Evolutionary conservation across 2,113 vertebrate species (phyloP), one percentile per base, ranked within the genome.

Genomic region (Heteronetta atricapilla): DNA sequence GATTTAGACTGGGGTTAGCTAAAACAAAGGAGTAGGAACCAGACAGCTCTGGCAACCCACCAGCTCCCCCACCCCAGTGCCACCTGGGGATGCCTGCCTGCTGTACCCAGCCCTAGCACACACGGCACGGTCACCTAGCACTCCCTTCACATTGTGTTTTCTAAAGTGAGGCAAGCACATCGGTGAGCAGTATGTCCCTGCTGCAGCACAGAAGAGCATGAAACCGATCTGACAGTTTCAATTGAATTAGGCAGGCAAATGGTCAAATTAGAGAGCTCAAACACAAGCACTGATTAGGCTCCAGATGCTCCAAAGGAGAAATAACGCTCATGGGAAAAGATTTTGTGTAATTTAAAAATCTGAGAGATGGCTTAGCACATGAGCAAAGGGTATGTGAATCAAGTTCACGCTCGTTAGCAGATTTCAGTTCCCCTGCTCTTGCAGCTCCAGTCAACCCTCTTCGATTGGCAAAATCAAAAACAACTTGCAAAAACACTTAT

Each of bases 341-440:
- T 6, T 5, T 1, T 1, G 13, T 1, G 18, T 3, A 3, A 25
- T 0, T 12, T 4, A 15, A 28, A 36, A 66, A 34, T 3, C 40
- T 11, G 6, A 13, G 38, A 22, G 53, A 5, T 1, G 2, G 33
- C n/a, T 10, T 3, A 6, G 58, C 28, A 6, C 2, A 0, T 1
- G 15, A 58, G 13, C 0, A 2, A 26, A 40, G 8, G 29, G 26
- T 2, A 1, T 3, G 4, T 1, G 15, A 4, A 17, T 11, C 8
- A 16, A 56, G 23, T 5, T 13, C 59, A 5, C 1, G 7, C 26
- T n/a, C 1, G 2, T 21, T 29, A 26, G n/a, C 53, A 8, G 63
- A 26, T 17, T 59, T 16, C 40, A 4, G 34, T 15, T 8, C 17
- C 46, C 53, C 8, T 9, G 25, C 36, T 77, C 62, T 53, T 34